A percentile compares a stretch with the other conserved stretches of the same genome.
phyloP scores from a whole-genome alignment of 2,797 vertebrate genomes.

The Urocyon cinereoargenteus region DNA sequence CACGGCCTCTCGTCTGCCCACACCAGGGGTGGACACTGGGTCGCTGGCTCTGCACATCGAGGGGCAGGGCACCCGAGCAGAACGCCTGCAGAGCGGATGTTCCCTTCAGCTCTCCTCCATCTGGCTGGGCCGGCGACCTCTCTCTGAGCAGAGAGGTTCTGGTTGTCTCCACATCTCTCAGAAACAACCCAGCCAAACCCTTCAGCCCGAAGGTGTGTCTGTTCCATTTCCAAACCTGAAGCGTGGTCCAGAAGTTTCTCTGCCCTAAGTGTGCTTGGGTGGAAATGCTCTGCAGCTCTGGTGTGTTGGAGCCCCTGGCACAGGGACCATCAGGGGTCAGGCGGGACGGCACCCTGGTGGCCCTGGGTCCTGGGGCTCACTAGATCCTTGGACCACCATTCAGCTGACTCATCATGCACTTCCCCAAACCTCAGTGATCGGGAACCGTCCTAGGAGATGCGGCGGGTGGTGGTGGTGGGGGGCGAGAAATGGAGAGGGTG shows the following conservation, averaged over 20 bases:
- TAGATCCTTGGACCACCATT: fast-evolving
- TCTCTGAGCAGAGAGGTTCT: background rate
- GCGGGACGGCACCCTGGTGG: fast-evolving
- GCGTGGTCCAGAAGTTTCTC: background rate
- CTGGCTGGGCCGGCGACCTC: fast-evolving
- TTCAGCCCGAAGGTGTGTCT: background rate
- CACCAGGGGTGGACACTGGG: background rate
- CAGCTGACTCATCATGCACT: fast-evolving
- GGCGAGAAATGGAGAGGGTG: too few species aligned
- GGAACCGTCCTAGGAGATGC: background rate
- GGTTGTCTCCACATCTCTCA: background rate
- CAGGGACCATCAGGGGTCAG: too few species aligned
- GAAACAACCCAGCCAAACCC: background rate
- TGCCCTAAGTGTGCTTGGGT: fast-evolving
- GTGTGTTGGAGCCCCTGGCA: background rate
- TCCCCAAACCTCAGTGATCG: background rate
- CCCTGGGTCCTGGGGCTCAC: too few species aligned
- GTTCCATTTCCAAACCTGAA: background rate
- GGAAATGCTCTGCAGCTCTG: fast-evolving
- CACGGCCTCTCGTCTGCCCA: fast-evolving
- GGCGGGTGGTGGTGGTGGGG: fast-evolving
- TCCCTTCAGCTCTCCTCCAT: background rate
- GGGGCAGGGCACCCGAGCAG: background rate
- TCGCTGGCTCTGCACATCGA: fast-evolving
- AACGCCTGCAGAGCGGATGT: fast-evolving